Evolutionary conservation across 2,888 invertebrate genomes (phyloP), one percentile per base, ranked within the genome.

Genomic region (Cetonia aurata): DNA sequence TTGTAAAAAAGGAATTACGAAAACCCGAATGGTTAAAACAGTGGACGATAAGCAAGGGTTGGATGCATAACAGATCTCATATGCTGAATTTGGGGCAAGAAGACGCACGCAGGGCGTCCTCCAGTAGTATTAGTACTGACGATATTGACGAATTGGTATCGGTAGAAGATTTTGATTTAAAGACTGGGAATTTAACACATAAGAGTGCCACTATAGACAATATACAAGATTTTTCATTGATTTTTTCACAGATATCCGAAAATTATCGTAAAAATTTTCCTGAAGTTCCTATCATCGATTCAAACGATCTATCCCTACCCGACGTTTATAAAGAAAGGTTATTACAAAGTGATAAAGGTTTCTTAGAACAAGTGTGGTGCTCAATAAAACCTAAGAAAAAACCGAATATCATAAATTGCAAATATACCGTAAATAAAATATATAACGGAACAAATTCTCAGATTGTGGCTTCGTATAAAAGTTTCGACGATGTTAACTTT

Each of bases 31-130:
- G 85, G 85, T 72, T 83, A 52, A 84, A 84, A 70, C 84, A 85
- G 73, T 85, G 85, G 85, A 85, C 85, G 0, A 84, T 85, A n/a
- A 84, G 84, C 69, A 85, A 85, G 72, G 85, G 84, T 1, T 85
- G 85, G 85, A 82, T 84, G 71, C 84, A 84, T 70, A 84, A 84
- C 72, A 77, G 82, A 60, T 81, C 81, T 9, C 83, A 83, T 75
- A 75, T 84, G 72, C 74, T 84, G 15, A 78, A 78, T 46, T 73
- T 83, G 33, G 80, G 77, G 6, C 59, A 67, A 62, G 50, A 52
- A 56, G 53, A 59, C 31, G 60, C 53, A n/a, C 31, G 31, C 13
- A 74, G 74, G 46, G 75, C 75, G 25, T 74, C 78, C 10, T 72
- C 67, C 52, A 82, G 80, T 77, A 82, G 82, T 1, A 74, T 84